Percentiles rank a stretch among this genome's conserved stretches.
These are phyloP conservation scores for Tangara arthus DNA, from an alignment of 2,797 vertebrate genomes.

Conservation along the genomic window DNA sequence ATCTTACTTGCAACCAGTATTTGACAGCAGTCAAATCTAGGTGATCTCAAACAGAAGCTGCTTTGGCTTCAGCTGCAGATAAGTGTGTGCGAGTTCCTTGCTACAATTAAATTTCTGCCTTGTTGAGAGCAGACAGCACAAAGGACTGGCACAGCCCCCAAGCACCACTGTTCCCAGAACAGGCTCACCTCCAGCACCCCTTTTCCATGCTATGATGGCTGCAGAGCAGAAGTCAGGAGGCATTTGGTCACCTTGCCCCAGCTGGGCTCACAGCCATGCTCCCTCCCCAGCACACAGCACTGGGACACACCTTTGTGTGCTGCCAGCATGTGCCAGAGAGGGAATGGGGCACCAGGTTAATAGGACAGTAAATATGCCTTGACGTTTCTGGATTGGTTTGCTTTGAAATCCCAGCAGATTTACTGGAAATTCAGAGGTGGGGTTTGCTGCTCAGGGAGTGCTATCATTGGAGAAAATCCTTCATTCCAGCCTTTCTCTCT, in stretches of 20 bases:
- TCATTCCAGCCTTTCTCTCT: background rate
- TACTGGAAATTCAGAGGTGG: background rate
- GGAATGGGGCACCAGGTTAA: background rate
- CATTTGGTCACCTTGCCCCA: background rate
- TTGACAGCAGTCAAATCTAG: background rate
- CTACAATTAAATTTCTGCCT: background rate
- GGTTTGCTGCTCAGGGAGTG: background rate
- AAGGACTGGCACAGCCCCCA: background rate
- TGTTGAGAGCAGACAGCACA: background rate
- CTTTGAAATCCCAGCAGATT: background rate
- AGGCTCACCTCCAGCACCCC: background rate
- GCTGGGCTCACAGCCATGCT: background rate
- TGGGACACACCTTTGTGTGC: background rate
- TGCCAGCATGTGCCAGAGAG: rapidly evolving
- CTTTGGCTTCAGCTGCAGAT: background rate
- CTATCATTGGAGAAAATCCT: background rate
- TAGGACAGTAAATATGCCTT: background rate
- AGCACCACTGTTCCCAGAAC: background rate
- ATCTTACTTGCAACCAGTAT: background rate
- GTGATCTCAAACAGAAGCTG: background rate
- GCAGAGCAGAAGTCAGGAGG: background rate
- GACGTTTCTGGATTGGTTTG: background rate
- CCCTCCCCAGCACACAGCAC: background rate
- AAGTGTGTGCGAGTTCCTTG: background rate
- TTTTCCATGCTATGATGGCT: rapidly evolving